A percentile compares a stretch with the other conserved stretches of the same genome.
Evolutionary conservation across 2,113 vertebrate genomes (phyloP).

Genomic region (Hepsetus odoe): DNA sequence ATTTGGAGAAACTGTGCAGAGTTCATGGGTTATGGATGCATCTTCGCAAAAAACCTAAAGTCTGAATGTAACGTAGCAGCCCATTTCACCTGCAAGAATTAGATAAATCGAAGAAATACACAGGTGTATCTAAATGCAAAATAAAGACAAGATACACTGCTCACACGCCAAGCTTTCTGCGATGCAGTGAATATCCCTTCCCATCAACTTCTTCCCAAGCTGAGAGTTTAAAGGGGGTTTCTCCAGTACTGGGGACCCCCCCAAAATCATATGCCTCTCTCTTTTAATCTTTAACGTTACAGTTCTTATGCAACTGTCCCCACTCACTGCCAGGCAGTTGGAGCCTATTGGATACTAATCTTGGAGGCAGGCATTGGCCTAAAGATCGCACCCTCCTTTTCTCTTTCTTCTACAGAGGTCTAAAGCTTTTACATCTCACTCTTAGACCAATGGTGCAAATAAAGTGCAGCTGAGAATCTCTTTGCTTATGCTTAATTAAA

Average conservation of each 20-base stretch:
- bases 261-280: neutral
- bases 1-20: too few relatives aligned
- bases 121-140: neutral
- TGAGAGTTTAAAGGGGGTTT: slow-evolving; percentile 34
- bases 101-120: neutral
- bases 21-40: too few relatives aligned
- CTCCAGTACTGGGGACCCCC: slow-evolving; percentile 24
- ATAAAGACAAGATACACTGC: neutral
- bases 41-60: neutral
- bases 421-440: neutral
- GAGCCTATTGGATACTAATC: slow-evolving; percentile 69
- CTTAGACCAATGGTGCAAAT: neutral
- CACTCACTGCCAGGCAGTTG: slow-evolving; percentile 59
- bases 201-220: neutral
- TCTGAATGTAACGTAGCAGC: neutral
- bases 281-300: slow-evolving; percentile 18
- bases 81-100: neutral
- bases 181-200: neutral
- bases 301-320: slow-evolving; percentile 70
- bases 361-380: slow-evolving; percentile 64
- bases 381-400: slow-evolving; percentile 13
- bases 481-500: too few relatives aligned
- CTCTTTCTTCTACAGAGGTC: neutral
- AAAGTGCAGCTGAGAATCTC: too few relatives aligned
- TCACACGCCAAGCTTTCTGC: neutral